phyloP scores from a whole-genome alignment of 2,113 vertebrate species.

The Trochalopteron elliotii region DNA sequence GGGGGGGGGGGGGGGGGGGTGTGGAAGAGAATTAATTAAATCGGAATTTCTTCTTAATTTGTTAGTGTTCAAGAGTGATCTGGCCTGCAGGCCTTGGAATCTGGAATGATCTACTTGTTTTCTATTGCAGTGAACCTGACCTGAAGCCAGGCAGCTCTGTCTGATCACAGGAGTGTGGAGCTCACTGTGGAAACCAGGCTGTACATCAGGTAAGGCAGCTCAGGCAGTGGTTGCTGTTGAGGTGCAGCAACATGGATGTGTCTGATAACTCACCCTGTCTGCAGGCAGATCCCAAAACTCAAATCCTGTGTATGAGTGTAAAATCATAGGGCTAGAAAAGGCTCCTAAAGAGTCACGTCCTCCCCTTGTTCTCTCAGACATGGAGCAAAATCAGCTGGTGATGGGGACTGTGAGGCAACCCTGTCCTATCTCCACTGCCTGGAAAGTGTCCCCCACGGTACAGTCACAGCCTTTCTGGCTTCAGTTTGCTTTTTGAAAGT shows the following conservation, averaged over 20 bases:
- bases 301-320: neutral
- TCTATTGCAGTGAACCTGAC: neutral
- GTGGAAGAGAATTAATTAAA: neutral
- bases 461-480: neutral
- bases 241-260: neutral
- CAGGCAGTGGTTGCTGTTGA: neutral
- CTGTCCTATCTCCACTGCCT: neutral
- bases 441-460: neutral
- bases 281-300: neutral
- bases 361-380: neutral
- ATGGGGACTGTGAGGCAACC: neutral
- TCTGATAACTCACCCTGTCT: neutral
- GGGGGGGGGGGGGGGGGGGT: too few species aligned
- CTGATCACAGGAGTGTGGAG: neutral
- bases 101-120: neutral
- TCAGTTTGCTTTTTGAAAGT: neutral
- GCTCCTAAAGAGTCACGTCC: neutral
- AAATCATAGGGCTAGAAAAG: neutral
- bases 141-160: neutral
- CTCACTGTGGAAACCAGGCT: neutral
- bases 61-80: neutral
- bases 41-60: neutral
- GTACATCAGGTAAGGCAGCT: rapidly evolving
- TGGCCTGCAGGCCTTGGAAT: neutral
- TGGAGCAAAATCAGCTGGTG: neutral